phyloP scores from a whole-genome alignment of 2,888 invertebrate genomes.

The Deilephila elpenor region DNA sequence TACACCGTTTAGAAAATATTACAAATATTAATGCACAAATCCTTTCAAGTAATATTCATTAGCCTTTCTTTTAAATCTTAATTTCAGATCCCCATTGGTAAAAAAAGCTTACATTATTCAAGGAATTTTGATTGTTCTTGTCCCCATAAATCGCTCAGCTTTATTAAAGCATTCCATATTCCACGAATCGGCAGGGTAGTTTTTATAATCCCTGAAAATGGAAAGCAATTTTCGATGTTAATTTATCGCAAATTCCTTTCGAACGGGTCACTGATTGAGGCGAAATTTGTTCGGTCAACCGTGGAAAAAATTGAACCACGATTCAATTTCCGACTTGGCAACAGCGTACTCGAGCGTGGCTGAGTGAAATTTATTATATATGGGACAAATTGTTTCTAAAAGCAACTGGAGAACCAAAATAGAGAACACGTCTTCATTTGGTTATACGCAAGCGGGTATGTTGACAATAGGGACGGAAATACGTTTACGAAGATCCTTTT shows the following conservation, averaged over 20 bases:
- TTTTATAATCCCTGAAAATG: not conserved
- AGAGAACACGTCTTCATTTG: not conserved
- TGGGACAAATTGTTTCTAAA: conserved; percentile 15
- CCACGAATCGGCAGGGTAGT: not conserved
- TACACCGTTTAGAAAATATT: too few species aligned
- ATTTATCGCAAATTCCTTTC: not conserved
- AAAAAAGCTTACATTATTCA: too few species aligned
- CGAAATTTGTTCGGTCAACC: conserved; percentile 28
- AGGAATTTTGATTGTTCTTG: too few species aligned
- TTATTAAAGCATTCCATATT: not conserved
- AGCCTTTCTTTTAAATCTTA: too few species aligned
- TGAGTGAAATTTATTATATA: conserved; percentile 23
- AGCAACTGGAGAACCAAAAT: conserved; percentile 6
- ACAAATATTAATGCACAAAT: too few species aligned
- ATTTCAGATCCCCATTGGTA: too few species aligned
- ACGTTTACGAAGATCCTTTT: not conserved
- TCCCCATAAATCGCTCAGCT: too few species aligned
- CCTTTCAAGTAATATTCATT: not conserved
- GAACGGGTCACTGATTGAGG: not conserved
- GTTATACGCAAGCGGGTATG: not conserved
- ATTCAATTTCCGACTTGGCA: conserved; percentile 33
- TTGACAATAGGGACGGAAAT: not conserved
- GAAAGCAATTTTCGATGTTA: conserved; percentile 5
- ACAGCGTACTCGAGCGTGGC: conserved; percentile 7
- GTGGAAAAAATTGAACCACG: conserved; percentile 23